Conservation (phyloP, 2,888 invertebrate species). For the Drosophila kanekoi region DNA sequence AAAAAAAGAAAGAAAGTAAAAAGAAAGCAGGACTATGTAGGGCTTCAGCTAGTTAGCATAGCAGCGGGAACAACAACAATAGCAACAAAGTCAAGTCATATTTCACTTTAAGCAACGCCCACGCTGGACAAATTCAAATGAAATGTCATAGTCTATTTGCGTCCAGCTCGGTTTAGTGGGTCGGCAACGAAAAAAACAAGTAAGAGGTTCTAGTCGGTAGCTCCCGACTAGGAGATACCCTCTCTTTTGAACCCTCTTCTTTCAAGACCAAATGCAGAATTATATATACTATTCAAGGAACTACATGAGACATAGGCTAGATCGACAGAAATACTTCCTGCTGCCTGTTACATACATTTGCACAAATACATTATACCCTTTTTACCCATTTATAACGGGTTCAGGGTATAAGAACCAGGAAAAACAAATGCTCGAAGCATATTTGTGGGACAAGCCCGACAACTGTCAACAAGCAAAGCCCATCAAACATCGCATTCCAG, state of each 20-base stretch:
- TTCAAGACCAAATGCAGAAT: too few species aligned
- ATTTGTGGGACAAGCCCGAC: slow-evolving; percentile 60
- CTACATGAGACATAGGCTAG: too few species aligned
- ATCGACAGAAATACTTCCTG: too few species aligned
- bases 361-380: too few species aligned
- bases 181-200: slow-evolving; percentile 11
- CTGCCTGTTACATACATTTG: too few species aligned
- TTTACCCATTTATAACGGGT: too few species aligned
- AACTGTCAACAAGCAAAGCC: slow-evolving; percentile 55
- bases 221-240: too few species aligned
- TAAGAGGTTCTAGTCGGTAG: too few species aligned
- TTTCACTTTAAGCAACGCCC: slow-evolving; percentile 70
- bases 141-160: slow-evolving; percentile 70
- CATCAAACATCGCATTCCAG: slow-evolving; percentile 10
- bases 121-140: slow-evolving; percentile 66
- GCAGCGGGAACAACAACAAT: slow-evolving; percentile 18
- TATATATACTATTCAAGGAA: too few species aligned
- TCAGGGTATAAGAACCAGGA: too few species aligned
- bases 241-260: too few species aligned
- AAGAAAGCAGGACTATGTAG: not conserved
- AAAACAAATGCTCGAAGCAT: slow-evolving; percentile 12
- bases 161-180: slow-evolving; percentile 40
- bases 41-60: slow-evolving; percentile 43
- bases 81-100: slow-evolving; percentile 72
- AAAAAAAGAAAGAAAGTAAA: slow-evolving; percentile 13